A percentile compares a stretch with the other conserved stretches of the same genome.
Evolutionary conservation across 1,140 invertebrate species (phyloP).

Genomic region (Lamellibrachia luymesi): DNA sequence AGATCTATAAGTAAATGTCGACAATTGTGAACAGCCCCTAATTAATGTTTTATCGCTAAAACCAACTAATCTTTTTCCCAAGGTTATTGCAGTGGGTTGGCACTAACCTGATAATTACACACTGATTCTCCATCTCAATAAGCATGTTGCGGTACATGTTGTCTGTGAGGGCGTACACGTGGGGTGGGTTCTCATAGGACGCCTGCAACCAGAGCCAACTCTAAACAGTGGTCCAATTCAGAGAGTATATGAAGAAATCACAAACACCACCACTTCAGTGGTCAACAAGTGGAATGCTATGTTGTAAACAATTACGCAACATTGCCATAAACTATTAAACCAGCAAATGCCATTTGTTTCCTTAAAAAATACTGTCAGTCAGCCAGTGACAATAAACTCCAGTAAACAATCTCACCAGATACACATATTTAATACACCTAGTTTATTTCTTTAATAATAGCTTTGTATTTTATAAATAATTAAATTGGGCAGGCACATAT

Average conservation of each 20-base stretch:
- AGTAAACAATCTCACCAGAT: too few relatives aligned
- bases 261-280: neutral
- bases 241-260: neutral
- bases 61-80: too few relatives aligned
- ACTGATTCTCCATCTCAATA: slow-evolving; percentile 73
- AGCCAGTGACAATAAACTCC: neutral
- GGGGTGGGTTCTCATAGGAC: slow-evolving; percentile 75
- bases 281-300: neutral
- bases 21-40: too few relatives aligned
- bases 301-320: neutral
- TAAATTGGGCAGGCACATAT: neutral
- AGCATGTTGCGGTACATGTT: slow-evolving; percentile 78
- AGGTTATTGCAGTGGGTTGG: neutral
- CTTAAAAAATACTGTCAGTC: neutral
- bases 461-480: neutral
- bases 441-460: too few relatives aligned
- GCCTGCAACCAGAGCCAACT: slow-evolving; percentile 56
- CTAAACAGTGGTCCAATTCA: neutral
- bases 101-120: slow-evolving; percentile 72
- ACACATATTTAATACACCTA: too few relatives aligned
- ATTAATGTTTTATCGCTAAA: too few relatives aligned
- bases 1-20: too few relatives aligned
- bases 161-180: slow-evolving; percentile 74
- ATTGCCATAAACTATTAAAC: neutral
- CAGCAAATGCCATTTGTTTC: neutral